Evolutionary conservation across 2,797 vertebrate genomes (phyloP), one percentile per base, ranked within the genome.

Genomic region (Pampus argenteus): DNA sequence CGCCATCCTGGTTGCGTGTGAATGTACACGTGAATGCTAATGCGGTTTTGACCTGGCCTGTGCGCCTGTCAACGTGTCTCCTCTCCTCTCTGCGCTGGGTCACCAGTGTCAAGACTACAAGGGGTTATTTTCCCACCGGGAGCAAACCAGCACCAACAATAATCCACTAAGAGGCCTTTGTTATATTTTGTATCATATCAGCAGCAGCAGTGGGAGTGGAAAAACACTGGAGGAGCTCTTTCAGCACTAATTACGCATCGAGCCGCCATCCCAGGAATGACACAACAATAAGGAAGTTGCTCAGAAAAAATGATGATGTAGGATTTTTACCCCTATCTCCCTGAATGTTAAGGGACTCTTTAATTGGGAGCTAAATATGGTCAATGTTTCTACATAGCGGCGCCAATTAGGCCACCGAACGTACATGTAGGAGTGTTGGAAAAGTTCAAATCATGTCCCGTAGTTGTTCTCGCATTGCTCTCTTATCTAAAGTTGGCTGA

Each of bases 311-410:
- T 86, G 88, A 89, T 88, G 86, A 91, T 64, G 65, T 81, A 54
- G 74, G 74, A 9, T 47, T 77, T 76, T 78, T 47, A n/a, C 17
- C 50, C 25, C 52, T 31, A 48, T 82, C 66, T 78, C 31, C 55
- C 71, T 70, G 85, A 88, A 89, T 91, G 81, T 85, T 86, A 83
- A 70, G 50, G 50, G 67, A 67, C 3, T 5, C 69, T 84, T 60
- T 86, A 89, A 88, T 85, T 86, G 69, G 61, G 63, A 75, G 74
- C 76, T 89, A 87, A 89, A 86, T 78, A 75, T 74, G 84, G 83
- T 76, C 71, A 61, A 75, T 85, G 71, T 80, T 88, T 72, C 48
- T 56, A 66, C 75, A 76, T 18, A 15, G 62, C 28, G 51, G 61
- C 64, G 48, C 79, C 75, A 89, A 86, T 90, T 89, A 89, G 87